A percentile compares a stretch with the other conserved stretches of the same genome.
Evolutionary conservation across 2,888 invertebrate genomes (phyloP).

Genomic region (Osmoderma eremita): DNA sequence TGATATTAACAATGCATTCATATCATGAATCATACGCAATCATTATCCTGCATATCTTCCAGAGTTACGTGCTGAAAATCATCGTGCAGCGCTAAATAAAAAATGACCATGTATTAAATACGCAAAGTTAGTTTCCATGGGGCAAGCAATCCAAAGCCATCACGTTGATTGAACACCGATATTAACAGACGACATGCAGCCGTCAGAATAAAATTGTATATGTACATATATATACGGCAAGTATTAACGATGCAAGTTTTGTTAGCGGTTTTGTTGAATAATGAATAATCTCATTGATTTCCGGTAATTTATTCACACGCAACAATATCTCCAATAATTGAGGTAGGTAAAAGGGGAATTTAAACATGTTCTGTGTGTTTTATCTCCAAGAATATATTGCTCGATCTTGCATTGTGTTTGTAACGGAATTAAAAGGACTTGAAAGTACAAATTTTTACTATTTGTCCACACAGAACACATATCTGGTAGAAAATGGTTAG

Average conservation of each 20-base stretch:
- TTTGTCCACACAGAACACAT: too few relatives aligned
- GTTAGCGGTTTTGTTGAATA: constrained; percentile 1
- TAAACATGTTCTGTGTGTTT: too few relatives aligned
- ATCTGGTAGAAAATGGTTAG: too few relatives aligned
- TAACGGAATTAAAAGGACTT: too few relatives aligned
- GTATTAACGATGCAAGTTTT: constrained; percentile 13
- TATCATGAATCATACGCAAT: too few relatives aligned
- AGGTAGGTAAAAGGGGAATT: too few relatives aligned
- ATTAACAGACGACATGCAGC: not conserved
- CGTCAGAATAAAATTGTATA: not conserved
- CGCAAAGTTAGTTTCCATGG: not conserved
- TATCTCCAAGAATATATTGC: too few relatives aligned
- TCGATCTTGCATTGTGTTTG: too few relatives aligned
- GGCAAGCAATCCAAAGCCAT: not conserved
- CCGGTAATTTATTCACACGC: constrained; percentile 20
- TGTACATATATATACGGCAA: not conserved
- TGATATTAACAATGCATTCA: too few relatives aligned
- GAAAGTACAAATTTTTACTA: too few relatives aligned
- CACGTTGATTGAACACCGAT: constrained; percentile 14
- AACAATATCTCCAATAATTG: not conserved
- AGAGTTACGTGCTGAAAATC: too few relatives aligned
- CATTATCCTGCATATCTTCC: too few relatives aligned
- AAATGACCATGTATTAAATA: not conserved
- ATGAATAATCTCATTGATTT: constrained; percentile 8
- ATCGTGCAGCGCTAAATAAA: not conserved